phyloP scores from a whole-genome alignment of 2,113 vertebrate species.

The Struthidea cinerea region DNA sequence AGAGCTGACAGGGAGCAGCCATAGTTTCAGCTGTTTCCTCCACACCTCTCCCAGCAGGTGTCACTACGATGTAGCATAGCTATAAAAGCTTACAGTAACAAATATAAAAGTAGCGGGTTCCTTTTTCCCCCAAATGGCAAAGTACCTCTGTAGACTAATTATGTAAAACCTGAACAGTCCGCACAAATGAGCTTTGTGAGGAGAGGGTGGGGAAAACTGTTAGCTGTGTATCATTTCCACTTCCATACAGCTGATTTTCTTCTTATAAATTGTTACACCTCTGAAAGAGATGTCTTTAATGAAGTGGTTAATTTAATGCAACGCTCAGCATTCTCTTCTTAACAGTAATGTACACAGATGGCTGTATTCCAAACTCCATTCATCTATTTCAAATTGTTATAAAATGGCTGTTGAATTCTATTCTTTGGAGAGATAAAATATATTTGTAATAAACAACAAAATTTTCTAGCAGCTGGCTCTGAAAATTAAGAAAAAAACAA shows the following conservation, averaged over 20 bases:
- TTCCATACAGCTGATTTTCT: neutral
- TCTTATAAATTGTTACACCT: neutral
- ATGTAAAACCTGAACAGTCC: neutral
- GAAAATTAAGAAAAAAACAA: neutral
- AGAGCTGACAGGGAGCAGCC: neutral
- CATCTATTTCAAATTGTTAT: neutral
- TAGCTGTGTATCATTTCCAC: neutral
- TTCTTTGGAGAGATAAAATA: neutral
- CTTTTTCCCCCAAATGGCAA: neutral
- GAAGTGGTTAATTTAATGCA: neutral
- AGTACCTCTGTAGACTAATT: neutral
- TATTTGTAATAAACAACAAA: conserved; percentile 32
- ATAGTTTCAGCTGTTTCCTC: neutral
- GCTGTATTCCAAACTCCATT: neutral
- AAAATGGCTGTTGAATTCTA: neutral
- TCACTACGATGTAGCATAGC: neutral
- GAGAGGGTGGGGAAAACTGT: neutral
- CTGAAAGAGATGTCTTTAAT: neutral
- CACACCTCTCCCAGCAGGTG: neutral
- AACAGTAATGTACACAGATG: neutral
- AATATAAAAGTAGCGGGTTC: neutral
- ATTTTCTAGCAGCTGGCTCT: conserved; percentile 23
- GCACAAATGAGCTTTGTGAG: neutral
- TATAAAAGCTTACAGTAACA: neutral
- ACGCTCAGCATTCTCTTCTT: neutral